A percentile compares a stretch with the other conserved stretches of the same genome.
phyloP scores from a whole-genome alignment of 2,113 vertebrate genomes.

The Pelvicachromis taeniatus region DNA sequence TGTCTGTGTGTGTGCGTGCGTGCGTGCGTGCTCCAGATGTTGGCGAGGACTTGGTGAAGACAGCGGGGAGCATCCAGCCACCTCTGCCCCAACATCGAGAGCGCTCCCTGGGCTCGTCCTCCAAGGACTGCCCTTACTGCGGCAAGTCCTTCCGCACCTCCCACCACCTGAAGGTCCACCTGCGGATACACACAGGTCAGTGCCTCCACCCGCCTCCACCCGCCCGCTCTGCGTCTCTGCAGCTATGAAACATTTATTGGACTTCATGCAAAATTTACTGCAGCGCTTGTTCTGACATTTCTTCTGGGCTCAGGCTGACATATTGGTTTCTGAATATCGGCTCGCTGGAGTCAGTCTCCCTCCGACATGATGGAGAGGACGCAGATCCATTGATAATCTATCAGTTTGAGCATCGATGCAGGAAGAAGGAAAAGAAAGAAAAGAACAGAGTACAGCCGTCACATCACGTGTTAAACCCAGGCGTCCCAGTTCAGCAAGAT shows the following conservation, averaged over 20 bases:
- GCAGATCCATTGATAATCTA: slow-evolving; percentile 13
- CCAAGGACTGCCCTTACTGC: slow-evolving; percentile 98
- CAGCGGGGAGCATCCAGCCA: slow-evolving; percentile 79
- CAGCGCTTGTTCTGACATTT: slow-evolving; percentile 37
- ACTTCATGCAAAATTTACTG: slow-evolving; percentile 44
- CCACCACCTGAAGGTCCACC: slow-evolving; percentile 98
- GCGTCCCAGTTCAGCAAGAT: slow-evolving; percentile 11
- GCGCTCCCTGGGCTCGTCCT: slow-evolving; percentile 87
- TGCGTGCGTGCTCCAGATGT: slow-evolving; percentile 82
- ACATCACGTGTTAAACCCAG: not conserved
- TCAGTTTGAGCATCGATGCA: not conserved
- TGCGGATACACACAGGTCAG: slow-evolving; percentile 99
- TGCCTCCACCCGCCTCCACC: not conserved
- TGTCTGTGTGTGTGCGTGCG: not conserved
- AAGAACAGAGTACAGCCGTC: not conserved
- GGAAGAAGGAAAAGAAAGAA: not conserved
- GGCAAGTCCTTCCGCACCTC: slow-evolving; percentile 98
- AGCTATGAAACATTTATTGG: slow-evolving; percentile 51
- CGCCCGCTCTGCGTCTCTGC: not conserved
- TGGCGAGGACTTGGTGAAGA: slow-evolving; percentile 91
- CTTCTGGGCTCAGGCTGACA: slow-evolving; percentile 47
- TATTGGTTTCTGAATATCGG: slow-evolving; percentile 44
- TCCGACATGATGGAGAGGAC: slow-evolving; percentile 33
- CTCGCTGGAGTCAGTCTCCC: slow-evolving; percentile 24
- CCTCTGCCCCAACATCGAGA: slow-evolving; percentile 85